Evolutionary conservation across 2,113 vertebrate species (phyloP), one percentile per base, ranked within the genome.

Genomic region (Nycticryphes semicollaris): DNA sequence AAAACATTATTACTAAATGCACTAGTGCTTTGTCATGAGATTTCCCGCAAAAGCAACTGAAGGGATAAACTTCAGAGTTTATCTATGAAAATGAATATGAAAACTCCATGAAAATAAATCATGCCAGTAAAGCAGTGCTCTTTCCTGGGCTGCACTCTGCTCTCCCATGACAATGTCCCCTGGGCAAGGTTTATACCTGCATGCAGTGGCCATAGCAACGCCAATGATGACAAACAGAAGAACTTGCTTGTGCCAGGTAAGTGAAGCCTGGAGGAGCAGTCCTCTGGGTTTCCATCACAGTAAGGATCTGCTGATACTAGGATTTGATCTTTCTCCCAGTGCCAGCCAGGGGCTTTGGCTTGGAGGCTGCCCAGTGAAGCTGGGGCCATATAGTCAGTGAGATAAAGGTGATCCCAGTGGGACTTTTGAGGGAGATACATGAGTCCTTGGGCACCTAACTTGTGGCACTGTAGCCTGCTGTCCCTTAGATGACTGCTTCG

Each of bases 111-210:
- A 66, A 87, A 80, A 91, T 70, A 87, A 94, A 89, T 68, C 39
- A 30, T 24, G 50, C 62, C 53, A 73, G 60, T 17, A 79, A 94
- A 76, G 64, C 57, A 79, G 25, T 37, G 19, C 57, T 60, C 35
- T 82, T 75, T 82, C 41, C 77, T 51, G 70, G 51, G 57, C 81
- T 95, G 72, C 77, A 89, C 69, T 86, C 77, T 92, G 8, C 53
- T 69, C 15, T 76, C 39, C 70, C 15, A 1, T 84, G 85, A 87
- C 60, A 82, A 73, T 35, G 77, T 91, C 90, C 75, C 28, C 74
- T 82, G 70, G 77, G 81, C 70, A 89, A 84, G 87, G 94, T 94
- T 96, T 93, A 91, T 79, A 84, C 86, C 91, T 54, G 70, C 80
- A 39, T 48, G 62, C 74, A 14, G 92, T 82, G 86, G 48, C 93